Conservation (phyloP, 2,888 invertebrate genomes). For the Alviniconcha strummeri region DNA sequence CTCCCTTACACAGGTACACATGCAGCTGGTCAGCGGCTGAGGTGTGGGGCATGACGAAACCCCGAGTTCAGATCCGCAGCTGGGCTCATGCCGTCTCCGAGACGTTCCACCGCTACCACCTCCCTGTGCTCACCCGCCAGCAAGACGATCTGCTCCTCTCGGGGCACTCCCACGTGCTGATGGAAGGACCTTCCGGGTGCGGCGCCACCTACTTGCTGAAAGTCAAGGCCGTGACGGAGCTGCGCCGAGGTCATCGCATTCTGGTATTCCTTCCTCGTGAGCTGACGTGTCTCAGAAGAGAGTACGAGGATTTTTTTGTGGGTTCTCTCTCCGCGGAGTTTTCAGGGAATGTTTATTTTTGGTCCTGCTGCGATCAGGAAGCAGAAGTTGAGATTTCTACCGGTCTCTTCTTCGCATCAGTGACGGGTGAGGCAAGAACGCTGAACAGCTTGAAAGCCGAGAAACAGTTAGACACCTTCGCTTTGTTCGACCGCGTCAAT, state of each 20-base stretch:
- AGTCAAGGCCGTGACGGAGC: background rate
- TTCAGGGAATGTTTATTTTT: background rate
- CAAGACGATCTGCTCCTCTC: slow-evolving; percentile 4
- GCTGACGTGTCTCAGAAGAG: background rate
- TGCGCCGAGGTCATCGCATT: background rate
- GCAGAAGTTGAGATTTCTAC: background rate
- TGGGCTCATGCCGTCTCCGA: slow-evolving; percentile 13
- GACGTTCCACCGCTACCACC: slow-evolving; percentile 5
- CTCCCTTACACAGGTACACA: slow-evolving; percentile 12
- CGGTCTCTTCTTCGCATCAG: background rate
- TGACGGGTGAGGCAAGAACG: background rate
- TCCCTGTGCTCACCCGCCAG: slow-evolving; percentile 12
- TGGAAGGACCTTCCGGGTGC: background rate
- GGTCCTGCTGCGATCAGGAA: background rate
- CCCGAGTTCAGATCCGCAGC: slow-evolving; percentile 19
- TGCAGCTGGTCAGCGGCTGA: slow-evolving; percentile 25
- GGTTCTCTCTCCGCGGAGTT: background rate
- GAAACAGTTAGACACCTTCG: background rate
- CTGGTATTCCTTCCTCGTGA: background rate
- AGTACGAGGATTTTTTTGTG: background rate
- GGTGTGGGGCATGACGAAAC: slow-evolving; percentile 18
- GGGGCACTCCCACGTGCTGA: background rate
- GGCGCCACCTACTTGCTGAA: slow-evolving; percentile 17
- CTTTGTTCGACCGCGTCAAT: slow-evolving; percentile 18
- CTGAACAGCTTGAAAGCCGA: background rate